phyloP scores from a whole-genome alignment of 2,797 vertebrate species.

The Sebastes diploproa region DNA sequence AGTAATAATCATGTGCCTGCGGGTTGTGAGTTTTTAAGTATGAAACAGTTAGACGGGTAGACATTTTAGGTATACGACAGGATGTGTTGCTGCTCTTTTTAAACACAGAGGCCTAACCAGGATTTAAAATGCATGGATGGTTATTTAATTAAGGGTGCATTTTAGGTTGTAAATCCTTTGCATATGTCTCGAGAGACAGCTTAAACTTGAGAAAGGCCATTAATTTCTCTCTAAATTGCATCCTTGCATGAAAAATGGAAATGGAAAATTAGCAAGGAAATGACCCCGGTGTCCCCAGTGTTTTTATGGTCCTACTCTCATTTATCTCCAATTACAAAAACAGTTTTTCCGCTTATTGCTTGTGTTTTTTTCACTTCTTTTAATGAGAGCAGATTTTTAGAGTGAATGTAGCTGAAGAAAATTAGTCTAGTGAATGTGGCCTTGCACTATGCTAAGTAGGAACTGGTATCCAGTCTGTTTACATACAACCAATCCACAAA shows the following conservation, averaged over 20 bases:
- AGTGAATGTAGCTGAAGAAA: not conserved
- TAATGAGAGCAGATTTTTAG: not conserved
- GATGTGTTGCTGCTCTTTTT: not conserved
- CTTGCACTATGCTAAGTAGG: not conserved
- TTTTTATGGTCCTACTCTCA: not conserved
- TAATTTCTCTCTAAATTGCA: constrained; percentile 32
- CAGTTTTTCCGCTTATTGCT: not conserved
- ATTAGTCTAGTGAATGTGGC: not conserved
- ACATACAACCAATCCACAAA: not conserved
- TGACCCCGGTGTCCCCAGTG: not conserved
- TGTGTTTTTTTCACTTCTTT: not conserved
- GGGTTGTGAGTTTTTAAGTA: not conserved
- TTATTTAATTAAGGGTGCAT: constrained; percentile 13
- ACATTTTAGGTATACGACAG: not conserved
- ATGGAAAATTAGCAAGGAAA: constrained; percentile 40
- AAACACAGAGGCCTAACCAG: not conserved
- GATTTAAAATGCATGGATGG: constrained; percentile 14
- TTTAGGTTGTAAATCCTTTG: constrained; percentile 3
- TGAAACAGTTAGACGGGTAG: not conserved
- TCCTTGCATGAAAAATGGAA: constrained; percentile 45
- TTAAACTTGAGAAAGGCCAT: constrained; percentile 3
- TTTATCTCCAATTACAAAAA: constrained; percentile 17
- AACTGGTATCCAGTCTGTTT: not conserved
- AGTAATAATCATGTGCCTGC: constrained; percentile 14
- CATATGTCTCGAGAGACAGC: constrained; percentile 7